A percentile compares a stretch with the other conserved stretches of the same genome.
Conservation (phyloP, 92 coral and sea anemone genomes). For the Plumapathes pennacea region DNA sequence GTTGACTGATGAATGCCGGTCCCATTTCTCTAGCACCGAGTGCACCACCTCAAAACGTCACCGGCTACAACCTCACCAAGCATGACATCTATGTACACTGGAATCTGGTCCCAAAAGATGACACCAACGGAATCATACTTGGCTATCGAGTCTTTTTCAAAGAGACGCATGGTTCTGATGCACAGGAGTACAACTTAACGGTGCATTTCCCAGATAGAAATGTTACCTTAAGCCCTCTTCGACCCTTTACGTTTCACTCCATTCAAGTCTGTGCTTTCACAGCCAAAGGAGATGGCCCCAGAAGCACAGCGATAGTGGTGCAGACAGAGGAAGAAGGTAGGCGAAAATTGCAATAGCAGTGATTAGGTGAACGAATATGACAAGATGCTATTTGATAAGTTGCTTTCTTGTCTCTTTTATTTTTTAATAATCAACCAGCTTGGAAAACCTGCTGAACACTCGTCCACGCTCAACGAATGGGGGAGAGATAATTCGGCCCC, state of each 20-base stretch:
- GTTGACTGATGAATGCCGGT: no score
- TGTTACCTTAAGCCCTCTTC: conserved; percentile 24
- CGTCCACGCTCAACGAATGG: no score
- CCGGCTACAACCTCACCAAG: conserved; percentile 71
- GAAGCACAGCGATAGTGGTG: conserved; percentile 37
- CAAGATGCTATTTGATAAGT: no score
- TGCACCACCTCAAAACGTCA: conserved; percentile 53
- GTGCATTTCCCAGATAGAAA: conserved; percentile 25
- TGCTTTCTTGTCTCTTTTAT: no score
- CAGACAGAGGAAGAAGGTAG: conserved; percentile 90
- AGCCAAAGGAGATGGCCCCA: conserved; percentile 63
- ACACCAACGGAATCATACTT: conserved; percentile 65
- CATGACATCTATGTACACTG: conserved; percentile 53
- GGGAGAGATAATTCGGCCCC: no score
- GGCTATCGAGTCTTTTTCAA: conserved; percentile 47
- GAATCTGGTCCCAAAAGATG: conserved; percentile 54
- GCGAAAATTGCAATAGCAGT: no score
- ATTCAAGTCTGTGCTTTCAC: conserved; percentile 63
- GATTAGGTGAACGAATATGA: no score
- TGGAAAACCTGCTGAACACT: no score
- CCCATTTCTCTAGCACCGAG: conserved; percentile 50
- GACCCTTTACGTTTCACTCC: conserved; percentile 59
- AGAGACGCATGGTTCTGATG: conserved; percentile 4
- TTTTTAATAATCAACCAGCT: no score
- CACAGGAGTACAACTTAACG: conserved; percentile 3